Base-by-base conservation (phyloP, 2,797 vertebrate genomes). In the Knipowitschia caucasica region DNA sequence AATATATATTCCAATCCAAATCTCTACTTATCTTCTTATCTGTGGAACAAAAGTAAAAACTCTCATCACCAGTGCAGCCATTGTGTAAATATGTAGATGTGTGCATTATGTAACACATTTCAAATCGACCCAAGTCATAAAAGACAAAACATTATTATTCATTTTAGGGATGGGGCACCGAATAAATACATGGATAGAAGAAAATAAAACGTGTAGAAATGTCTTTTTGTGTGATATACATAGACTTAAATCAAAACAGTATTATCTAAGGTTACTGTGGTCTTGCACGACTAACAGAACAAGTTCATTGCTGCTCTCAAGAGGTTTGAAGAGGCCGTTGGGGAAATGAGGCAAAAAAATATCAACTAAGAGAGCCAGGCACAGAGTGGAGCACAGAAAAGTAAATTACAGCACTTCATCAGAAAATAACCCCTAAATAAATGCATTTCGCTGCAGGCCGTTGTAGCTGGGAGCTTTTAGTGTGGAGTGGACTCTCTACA, bases 351-450 rank as follows among this genome's bases (percentile, higher is more conserved):
- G 58, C 58, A 46, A 62, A 50, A n/a, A 30, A 56, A 71, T 45
- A 43, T 25, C 52, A 69, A 58, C 15, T 31, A 50, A 11, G 24
- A 29, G 33, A 34, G 64, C 38, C 59, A 53, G 53, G 24, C 44
- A 40, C 36, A 59, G 20, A 53, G 42, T 64, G 64, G 55, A 50
- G 27, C 45, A 65, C 49, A 56, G 56, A 40, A 71, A 64, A 77
- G 68, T 58, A 62, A 67, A 80, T 76, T 67, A 55, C 39, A 63
- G 55, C 50, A 69, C 60, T 81, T 65, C 39, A 71, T 75, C 65
- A 64, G 25, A 66, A 62, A 67, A 58, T 42, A 74, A 52, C 43
- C 40, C 35, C 18, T 71, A 47, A 64, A 73, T 53, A 43, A 64
- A 67, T 59, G 7, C 65, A 53, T 52, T 34, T 50, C 40, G 54